These are phyloP conservation scores for Oryzias melastigma DNA, from an alignment of 2,113 vertebrate species.

Conservation along the genomic window DNA sequence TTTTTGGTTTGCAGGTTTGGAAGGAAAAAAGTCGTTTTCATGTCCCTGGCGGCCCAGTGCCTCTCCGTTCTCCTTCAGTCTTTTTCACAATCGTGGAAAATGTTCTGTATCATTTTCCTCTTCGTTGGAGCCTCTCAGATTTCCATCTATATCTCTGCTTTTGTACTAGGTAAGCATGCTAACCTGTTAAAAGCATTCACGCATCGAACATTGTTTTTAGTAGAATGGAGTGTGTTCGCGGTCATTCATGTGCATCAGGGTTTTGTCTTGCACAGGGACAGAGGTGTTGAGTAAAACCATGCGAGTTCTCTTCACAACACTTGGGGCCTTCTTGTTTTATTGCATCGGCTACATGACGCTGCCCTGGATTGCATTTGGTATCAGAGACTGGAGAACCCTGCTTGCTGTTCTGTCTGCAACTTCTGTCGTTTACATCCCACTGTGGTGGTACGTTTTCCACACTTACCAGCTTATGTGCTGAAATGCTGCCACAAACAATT, in stretches of 20 bases:
- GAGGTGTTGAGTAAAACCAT: constrained; percentile 88
- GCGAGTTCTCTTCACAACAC: constrained; percentile 84
- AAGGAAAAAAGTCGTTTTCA: constrained; percentile 89
- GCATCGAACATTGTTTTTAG: no score
- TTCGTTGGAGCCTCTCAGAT: constrained; percentile 92
- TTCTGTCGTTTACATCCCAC: constrained; percentile 76
- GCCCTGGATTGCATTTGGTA: constrained; percentile 85
- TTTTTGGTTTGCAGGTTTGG: constrained; percentile 80
- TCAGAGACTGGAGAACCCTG: constrained; percentile 87
- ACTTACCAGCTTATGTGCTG: no score
- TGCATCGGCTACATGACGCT: constrained; percentile 91
- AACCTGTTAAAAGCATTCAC: neutral
- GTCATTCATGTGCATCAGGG: neutral
- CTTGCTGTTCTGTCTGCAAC: constrained; percentile 81
- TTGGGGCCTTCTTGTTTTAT: constrained; percentile 90
- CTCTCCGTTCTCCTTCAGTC: constrained; percentile 85
- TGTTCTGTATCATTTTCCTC: constrained; percentile 87
- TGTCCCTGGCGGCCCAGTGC: constrained; percentile 85
- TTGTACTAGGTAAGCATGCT: constrained; percentile 85
- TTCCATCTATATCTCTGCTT: constrained; percentile 91
- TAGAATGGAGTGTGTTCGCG: no score
- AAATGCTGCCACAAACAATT: no score
- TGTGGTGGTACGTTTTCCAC: constrained; percentile 87
- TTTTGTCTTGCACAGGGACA: constrained; percentile 75
- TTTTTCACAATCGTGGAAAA: constrained; percentile 87